A percentile compares a stretch with the other conserved stretches of the same genome.
These are phyloP conservation scores for Ceratina australensis DNA, from an alignment of 1,140 invertebrate genomes.

Conservation along the genomic window DNA sequence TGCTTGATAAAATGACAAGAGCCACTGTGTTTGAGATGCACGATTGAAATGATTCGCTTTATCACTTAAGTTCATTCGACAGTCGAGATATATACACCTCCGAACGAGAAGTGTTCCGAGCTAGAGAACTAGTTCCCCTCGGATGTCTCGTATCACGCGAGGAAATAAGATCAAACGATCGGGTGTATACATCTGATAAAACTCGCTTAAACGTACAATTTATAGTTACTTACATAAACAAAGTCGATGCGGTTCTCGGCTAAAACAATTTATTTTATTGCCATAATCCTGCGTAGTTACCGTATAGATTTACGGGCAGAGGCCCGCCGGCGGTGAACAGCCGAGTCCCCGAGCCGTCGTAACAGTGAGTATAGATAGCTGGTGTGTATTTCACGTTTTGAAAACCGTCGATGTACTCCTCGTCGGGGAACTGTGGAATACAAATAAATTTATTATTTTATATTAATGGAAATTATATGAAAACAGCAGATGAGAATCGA, in stretches of 20 bases:
- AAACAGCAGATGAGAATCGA: not conserved
- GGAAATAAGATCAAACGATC: slow-evolving; percentile 2
- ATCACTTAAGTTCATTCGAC: not conserved
- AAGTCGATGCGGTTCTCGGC: slow-evolving; percentile 30
- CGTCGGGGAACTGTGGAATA: slow-evolving; percentile 92
- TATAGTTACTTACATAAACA: slow-evolving; percentile 54
- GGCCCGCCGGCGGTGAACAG: slow-evolving; percentile 97
- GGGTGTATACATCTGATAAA: slow-evolving; percentile 32
- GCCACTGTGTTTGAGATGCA: too few relatives aligned
- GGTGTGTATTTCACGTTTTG: slow-evolving; percentile 93
- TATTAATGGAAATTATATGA: not conserved
- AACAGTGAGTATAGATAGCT: slow-evolving; percentile 97
- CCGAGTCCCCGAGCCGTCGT: slow-evolving; percentile 93
- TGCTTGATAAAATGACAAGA: slow-evolving; percentile 20
- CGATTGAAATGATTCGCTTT: too few relatives aligned
- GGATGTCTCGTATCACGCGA: too few relatives aligned
- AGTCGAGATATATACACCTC: slow-evolving; percentile 37
- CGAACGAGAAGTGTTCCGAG: not conserved
- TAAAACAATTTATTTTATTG: slow-evolving; percentile 78
- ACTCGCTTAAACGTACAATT: slow-evolving; percentile 47
- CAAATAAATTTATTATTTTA: too few relatives aligned
- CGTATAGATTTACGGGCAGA: slow-evolving; percentile 92
- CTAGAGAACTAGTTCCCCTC: too few relatives aligned
- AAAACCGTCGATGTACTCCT: slow-evolving; percentile 88
- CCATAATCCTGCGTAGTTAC: slow-evolving; percentile 87